phyloP scores from a whole-genome alignment of 2,888 invertebrate genomes.

The Lithosia quadra region DNA sequence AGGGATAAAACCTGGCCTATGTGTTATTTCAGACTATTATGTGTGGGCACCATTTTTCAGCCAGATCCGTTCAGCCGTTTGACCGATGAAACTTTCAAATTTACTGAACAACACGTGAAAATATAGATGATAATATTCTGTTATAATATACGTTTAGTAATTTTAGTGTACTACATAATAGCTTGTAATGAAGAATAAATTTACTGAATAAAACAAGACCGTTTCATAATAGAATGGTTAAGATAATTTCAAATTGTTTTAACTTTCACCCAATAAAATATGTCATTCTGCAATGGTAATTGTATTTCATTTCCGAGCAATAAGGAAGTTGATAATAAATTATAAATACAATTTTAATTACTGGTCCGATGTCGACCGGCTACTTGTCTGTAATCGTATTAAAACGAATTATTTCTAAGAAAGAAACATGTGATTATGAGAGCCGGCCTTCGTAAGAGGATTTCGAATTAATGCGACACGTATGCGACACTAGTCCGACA shows the following conservation, averaged over 20 bases:
- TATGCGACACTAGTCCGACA: conserved; percentile 74
- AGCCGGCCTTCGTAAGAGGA: conserved; percentile 43
- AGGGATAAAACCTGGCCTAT: too few species aligned
- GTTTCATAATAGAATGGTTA: not conserved
- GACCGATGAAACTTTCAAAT: too few species aligned
- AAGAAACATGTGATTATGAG: conserved; percentile 44
- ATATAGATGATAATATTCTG: too few species aligned
- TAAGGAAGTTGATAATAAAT: conserved; percentile 29
- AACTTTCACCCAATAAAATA: conserved; percentile 3
- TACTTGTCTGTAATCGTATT: conserved; percentile 55
- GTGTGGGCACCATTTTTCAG: too few species aligned
- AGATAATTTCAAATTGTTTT: conserved; percentile 5
- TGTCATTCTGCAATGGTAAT: not conserved
- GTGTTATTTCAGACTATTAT: too few species aligned
- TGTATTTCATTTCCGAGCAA: not conserved
- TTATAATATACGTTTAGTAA: too few species aligned
- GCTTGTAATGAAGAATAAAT: too few species aligned
- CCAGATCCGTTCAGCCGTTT: too few species aligned
- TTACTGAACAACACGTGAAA: too few species aligned
- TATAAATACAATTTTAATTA: conserved; percentile 45
- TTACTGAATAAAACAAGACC: not conserved
- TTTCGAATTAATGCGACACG: conserved; percentile 65
- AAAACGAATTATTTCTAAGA: conserved; percentile 44
- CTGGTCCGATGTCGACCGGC: conserved; percentile 13
- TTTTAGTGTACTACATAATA: too few species aligned